These are phyloP conservation scores for Desoria tigrina DNA, from an alignment of 2,888 invertebrate species.

Conservation along the genomic window DNA sequence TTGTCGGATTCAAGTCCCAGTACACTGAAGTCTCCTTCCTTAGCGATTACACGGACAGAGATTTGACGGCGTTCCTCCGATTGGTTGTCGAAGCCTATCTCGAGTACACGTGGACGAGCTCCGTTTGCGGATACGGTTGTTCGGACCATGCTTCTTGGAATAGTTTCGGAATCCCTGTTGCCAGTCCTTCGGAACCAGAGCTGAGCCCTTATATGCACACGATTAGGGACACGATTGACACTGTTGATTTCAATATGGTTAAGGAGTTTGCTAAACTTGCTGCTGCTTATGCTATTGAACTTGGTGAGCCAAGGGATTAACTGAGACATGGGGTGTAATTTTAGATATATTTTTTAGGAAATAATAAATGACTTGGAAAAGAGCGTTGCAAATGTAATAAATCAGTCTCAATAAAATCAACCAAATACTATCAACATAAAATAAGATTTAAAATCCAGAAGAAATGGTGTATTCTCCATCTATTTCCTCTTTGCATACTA, in stretches of 20 bases:
- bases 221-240: slow-evolving; percentile 13
- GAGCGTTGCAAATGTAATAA: too few relatives aligned
- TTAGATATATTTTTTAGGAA: too few relatives aligned
- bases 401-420: too few relatives aligned
- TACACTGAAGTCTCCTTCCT: not conserved
- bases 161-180: not conserved
- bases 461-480: too few relatives aligned
- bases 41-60: slow-evolving; percentile 1
- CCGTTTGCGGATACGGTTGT: slow-evolving; percentile 18
- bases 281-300: slow-evolving; percentile 25
- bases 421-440: too few relatives aligned
- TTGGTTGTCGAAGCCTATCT: slow-evolving; percentile 9
- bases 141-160: slow-evolving; percentile 14
- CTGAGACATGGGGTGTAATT: too few relatives aligned
- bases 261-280: slow-evolving; percentile 31
- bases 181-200: not conserved
- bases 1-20: slow-evolving; percentile 1
- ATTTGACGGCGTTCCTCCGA: slow-evolving; percentile 3
- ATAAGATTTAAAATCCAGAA: too few relatives aligned
- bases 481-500: too few relatives aligned
- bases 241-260: slow-evolving; percentile 26
- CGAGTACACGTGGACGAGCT: not conserved
- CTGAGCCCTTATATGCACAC: slow-evolving; percentile 32
- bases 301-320: slow-evolving; percentile 31
- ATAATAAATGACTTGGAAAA: too few relatives aligned